A percentile compares a stretch with the other conserved stretches of the same genome.
phyloP scores from a whole-genome alignment of 2,113 vertebrate genomes.

The Apeltes quadracus region DNA sequence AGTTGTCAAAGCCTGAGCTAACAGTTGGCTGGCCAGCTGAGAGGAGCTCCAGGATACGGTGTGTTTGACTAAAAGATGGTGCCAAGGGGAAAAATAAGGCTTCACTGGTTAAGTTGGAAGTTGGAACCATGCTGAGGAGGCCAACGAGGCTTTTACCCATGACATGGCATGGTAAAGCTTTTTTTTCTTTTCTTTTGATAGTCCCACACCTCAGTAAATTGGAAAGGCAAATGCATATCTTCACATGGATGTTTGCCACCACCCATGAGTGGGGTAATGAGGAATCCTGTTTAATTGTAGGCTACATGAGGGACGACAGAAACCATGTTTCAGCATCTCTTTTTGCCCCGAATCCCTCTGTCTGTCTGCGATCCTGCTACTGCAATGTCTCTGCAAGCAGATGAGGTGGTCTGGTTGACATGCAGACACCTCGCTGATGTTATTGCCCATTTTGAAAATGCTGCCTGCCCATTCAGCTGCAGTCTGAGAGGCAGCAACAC shows the following conservation, averaged over 20 bases:
- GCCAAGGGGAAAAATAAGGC: background rate
- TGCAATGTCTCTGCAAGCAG: conserved; percentile 5
- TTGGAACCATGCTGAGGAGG: background rate
- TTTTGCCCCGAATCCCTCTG: conserved; percentile 23
- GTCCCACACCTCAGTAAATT: conserved; percentile 20
- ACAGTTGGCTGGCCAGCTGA: conserved; percentile 19
- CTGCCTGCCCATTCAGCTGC: conserved; percentile 31
- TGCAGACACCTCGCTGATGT: conserved; percentile 13
- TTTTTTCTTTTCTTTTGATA: too few species aligned
- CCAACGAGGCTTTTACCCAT: background rate
- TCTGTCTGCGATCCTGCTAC: conserved; percentile 26
- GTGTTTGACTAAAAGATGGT: background rate
- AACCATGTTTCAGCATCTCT: conserved; percentile 30
- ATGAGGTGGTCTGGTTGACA: conserved; percentile 10
- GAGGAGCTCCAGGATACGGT: conserved; percentile 7
- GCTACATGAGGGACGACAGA: conserved; percentile 25
- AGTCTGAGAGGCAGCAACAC: conserved; percentile 21
- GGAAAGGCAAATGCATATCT: conserved; percentile 21
- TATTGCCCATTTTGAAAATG: conserved; percentile 38
- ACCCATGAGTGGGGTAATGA: conserved; percentile 10
- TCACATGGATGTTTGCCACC: conserved; percentile 6
- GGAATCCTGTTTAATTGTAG: conserved; percentile 37
- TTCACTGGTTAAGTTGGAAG: background rate
- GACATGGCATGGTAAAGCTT: too few species aligned
- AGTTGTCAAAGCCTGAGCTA: conserved; percentile 22